Conservation (phyloP, 2,888 invertebrate genomes). For the Drosophila kanekoi region DNA sequence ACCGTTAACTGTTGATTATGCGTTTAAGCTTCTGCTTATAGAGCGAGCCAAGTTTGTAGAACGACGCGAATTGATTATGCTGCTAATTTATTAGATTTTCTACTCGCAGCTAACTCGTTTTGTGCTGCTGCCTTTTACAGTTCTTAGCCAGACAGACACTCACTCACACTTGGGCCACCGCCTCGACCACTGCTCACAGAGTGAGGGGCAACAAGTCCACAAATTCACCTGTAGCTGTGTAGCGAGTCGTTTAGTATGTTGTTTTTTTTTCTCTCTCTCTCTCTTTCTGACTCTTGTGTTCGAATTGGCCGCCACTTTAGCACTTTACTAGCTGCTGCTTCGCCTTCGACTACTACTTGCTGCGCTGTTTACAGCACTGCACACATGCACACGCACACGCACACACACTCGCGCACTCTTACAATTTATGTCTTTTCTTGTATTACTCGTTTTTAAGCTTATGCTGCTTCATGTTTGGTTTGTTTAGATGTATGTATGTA, state of each 20-base stretch:
- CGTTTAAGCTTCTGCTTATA: slow-evolving; percentile 18
- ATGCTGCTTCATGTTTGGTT: slow-evolving; percentile 68
- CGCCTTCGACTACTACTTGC: slow-evolving; percentile 51
- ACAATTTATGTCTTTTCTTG: slow-evolving; percentile 74
- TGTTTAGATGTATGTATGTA: slow-evolving; percentile 30
- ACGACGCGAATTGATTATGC: slow-evolving; percentile 71
- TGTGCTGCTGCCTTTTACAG: slow-evolving; percentile 58
- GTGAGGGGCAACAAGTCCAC: slow-evolving; percentile 66
- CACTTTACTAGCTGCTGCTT: slow-evolving; percentile 53
- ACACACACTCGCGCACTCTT: slow-evolving; percentile 34
- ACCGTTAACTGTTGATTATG: slow-evolving; percentile 56
- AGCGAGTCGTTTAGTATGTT: slow-evolving; percentile 64
- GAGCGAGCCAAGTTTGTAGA: slow-evolving; percentile 35
- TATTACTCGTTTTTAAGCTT: slow-evolving; percentile 76
- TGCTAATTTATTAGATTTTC: slow-evolving; percentile 73
- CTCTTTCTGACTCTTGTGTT: slow-evolving; percentile 19
- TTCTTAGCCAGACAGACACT: slow-evolving; percentile 59
- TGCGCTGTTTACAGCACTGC: slow-evolving; percentile 70
- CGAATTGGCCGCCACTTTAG: slow-evolving; percentile 60
- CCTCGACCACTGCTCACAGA: slow-evolving; percentile 41
- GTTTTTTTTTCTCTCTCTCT: slow-evolving; percentile 35
- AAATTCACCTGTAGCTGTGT: slow-evolving; percentile 75
- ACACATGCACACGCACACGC: slow-evolving; percentile 27
- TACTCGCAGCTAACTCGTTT: slow-evolving; percentile 50
- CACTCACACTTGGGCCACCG: slow-evolving; percentile 56